phyloP scores from a whole-genome alignment of 1,140 invertebrate genomes.

The Drosophila pruinosa region DNA sequence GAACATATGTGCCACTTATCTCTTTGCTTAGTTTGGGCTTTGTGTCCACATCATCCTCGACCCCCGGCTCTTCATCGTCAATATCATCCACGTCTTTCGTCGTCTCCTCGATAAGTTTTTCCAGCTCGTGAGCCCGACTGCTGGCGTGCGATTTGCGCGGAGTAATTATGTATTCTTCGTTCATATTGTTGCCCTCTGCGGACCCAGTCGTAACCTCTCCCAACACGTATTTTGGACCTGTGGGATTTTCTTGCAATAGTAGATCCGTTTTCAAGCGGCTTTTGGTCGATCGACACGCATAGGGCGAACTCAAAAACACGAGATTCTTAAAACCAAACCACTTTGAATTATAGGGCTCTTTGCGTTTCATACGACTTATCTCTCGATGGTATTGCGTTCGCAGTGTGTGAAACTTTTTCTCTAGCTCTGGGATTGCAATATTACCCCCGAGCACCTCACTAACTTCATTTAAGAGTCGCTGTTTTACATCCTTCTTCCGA shows the following conservation, averaged over 20 bases:
- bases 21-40: conserved; percentile 68
- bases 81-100: conserved; percentile 82
- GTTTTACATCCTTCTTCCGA: conserved; percentile 80
- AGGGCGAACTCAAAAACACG: conserved; percentile 74
- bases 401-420: conserved; percentile 80
- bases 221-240: conserved; percentile 60
- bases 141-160: conserved; percentile 54
- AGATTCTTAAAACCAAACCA: conserved; percentile 82
- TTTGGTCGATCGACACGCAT: conserved; percentile 72
- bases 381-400: conserved; percentile 80
- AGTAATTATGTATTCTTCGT: conserved; percentile 63
- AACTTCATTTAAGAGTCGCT: conserved; percentile 71
- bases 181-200: conserved; percentile 49
- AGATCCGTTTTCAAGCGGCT: conserved; percentile 67
- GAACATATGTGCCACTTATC: conserved; percentile 46
- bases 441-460: conserved; percentile 64
- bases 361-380: conserved; percentile 81
- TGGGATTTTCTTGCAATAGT: conserved; percentile 49
- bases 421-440: conserved; percentile 73
- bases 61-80: conserved; percentile 52
- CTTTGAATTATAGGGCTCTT: conserved; percentile 81
- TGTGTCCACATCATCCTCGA: conserved; percentile 51
- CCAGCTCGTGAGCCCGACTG: conserved; percentile 67
- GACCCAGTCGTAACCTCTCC: conserved; percentile 47
- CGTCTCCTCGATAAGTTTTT: conserved; percentile 80